Conservation (phyloP, 2,113 vertebrate genomes). For the Caranx ignobilis region DNA sequence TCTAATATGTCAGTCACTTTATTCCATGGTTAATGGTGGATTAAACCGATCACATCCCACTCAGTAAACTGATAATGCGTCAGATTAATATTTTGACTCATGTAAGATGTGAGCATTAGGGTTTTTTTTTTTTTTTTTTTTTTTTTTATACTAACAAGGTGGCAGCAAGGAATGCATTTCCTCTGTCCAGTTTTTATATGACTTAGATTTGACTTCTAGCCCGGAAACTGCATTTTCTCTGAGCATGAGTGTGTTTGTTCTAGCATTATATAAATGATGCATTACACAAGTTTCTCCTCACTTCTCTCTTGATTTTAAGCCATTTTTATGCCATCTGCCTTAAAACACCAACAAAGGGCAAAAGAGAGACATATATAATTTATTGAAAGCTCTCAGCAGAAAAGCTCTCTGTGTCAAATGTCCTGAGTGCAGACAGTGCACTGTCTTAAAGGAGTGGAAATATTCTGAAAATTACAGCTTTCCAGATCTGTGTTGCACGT, state of each 20-base stretch:
- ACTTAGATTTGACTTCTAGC: neutral
- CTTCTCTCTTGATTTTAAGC: conserved; percentile 22
- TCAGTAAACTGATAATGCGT: neutral
- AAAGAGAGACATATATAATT: conserved; percentile 38
- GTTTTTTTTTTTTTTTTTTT: neutral
- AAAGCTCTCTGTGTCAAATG: conserved; percentile 25
- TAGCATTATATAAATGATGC: neutral
- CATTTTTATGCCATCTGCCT: conserved; percentile 25
- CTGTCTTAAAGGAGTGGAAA: neutral
- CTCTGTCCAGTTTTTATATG: neutral
- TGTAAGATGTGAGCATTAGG: neutral
- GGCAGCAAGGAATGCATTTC: neutral
- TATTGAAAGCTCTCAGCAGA: conserved; percentile 33
- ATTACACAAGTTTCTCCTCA: conserved; percentile 9
- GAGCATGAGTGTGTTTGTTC: neutral
- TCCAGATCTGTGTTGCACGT: neutral
- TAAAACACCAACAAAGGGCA: conserved; percentile 40
- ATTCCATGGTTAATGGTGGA: too few species aligned
- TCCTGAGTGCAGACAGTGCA: neutral
- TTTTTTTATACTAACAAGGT: neutral
- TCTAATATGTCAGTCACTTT: too few species aligned
- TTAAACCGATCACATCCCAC: neutral
- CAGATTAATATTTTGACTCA: neutral
- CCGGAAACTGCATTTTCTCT: neutral
- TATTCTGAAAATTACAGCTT: conserved; percentile 17